These are phyloP conservation scores for Columba livia DNA, from an alignment of 2,113 vertebrate species.

Conservation along the genomic window DNA sequence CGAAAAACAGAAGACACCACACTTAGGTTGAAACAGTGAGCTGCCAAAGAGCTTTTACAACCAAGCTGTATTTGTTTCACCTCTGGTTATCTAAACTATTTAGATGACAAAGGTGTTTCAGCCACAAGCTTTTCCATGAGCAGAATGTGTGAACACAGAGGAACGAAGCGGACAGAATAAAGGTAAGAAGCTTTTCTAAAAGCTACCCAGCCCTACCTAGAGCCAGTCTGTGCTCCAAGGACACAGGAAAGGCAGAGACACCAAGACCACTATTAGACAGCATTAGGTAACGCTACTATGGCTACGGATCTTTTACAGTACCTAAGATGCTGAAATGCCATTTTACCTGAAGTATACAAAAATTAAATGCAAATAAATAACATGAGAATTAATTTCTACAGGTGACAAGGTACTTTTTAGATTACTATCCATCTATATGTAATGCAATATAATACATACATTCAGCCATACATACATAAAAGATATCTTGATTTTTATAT, in stretches of 20 bases:
- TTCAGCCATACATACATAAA: background rate
- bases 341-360: background rate
- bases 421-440: background rate
- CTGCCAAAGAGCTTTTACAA: background rate
- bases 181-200: background rate
- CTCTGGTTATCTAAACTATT: background rate
- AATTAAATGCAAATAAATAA: slow-evolving; percentile 14
- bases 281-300: background rate
- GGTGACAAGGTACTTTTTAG: background rate
- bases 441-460: background rate
- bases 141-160: background rate
- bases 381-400: background rate
- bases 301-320: background rate
- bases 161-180: background rate
- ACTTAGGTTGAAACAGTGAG: background rate
- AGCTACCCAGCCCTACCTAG: background rate
- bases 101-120: background rate
- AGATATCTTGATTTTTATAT: background rate
- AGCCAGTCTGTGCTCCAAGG: background rate
- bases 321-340: background rate
- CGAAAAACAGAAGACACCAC: background rate
- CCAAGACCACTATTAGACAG: background rate
- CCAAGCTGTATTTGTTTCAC: background rate
- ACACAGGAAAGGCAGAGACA: background rate
- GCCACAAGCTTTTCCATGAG: background rate